Base-by-base conservation (phyloP, 2,113 vertebrate genomes). In the Vidua macroura region DNA sequence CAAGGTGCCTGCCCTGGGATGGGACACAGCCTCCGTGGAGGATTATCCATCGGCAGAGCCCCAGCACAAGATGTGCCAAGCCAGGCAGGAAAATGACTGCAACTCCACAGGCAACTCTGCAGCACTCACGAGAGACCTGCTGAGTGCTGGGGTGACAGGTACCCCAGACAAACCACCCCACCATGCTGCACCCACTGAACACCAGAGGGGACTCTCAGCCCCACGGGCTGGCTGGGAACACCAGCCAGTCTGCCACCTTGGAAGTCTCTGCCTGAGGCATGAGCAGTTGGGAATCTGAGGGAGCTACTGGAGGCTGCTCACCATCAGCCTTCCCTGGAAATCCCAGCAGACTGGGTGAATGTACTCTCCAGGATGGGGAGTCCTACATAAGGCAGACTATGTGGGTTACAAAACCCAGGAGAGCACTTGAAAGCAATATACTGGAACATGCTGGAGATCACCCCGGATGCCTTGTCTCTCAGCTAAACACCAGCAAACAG, bases 41-140 rank as follows among this genome's bases (percentile, higher is more conserved):
- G 49, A 44, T 43, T 66, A 81, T 3, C 0, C 0, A 78, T 1
- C 0, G 0, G 37, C 48, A 72, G 43, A 81, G 77, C 66, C 49
- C 11, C 2, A 0, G 2, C 1, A 2, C 17, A 5, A 30, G 33
- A 43, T 16, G 35, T 24, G 51, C 80, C n/a, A n/a, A 58, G 59
- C 13, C 41, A 69, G 35, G 39, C 16, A 53, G 75, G 20, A 69
- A 58, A 95, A 14, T 0, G 0, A 62, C 0, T 62, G 23, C 19
- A 48, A 27, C 2, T 46, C 31, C 46, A 24, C 0, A 0, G 10
- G 6, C 13, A 58, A 2, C 28, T 46, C 67, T 30, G 44, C 44
- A 68, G 70, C 0, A 0, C 39, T 41, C 46, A 30, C 11, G 15
- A 44, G 70, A 68, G 68, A 73, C 12, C 22, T 43, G 15, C 62